phyloP scores from a whole-genome alignment of 2,888 invertebrate species.

The Sarcophaga rosellei region DNA sequence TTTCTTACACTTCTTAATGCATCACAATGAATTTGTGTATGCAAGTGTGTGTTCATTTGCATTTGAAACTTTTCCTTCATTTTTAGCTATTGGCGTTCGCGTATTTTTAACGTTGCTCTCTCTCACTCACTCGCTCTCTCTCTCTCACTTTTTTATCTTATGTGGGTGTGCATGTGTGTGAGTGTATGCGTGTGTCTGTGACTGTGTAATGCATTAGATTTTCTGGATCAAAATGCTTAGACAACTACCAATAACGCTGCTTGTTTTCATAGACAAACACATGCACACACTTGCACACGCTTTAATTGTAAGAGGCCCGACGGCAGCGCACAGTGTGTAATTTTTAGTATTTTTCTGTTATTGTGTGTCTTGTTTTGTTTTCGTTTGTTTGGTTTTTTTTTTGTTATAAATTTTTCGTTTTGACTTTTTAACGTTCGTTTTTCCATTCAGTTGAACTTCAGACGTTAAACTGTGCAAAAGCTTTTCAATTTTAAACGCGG shows the following conservation, averaged over 20 bases:
- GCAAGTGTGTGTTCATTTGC: conserved; percentile 13
- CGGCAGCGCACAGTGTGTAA: conserved; percentile 64
- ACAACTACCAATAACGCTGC: conserved; percentile 16
- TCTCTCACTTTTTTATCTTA: neutral
- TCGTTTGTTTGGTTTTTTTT: conserved; percentile 24
- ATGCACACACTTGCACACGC: neutral
- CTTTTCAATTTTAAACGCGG: conserved; percentile 72
- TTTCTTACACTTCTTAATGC: neutral
- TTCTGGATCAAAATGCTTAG: conserved; percentile 63
- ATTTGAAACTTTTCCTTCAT: conserved; percentile 39
- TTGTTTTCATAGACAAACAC: conserved; percentile 7
- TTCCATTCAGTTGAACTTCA: conserved; percentile 78
- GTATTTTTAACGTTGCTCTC: conserved; percentile 28
- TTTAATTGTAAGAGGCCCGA: conserved; percentile 22
- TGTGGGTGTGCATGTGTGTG: neutral
- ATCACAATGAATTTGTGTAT: neutral
- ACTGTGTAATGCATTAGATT: conserved; percentile 64
- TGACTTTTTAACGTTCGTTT: conserved; percentile 63
- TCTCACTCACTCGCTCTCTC: neutral
- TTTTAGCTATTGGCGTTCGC: conserved; percentile 59
- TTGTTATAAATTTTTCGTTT: conserved; percentile 50
- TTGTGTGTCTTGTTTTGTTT: conserved; percentile 28
- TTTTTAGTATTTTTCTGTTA: conserved; percentile 48
- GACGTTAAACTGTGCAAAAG: conserved; percentile 80
- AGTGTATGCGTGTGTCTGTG: neutral